Evolutionary conservation across 2,113 vertebrate genomes (phyloP), one percentile per base, ranked within the genome.

Genomic region (Melanocharis versteri): DNA sequence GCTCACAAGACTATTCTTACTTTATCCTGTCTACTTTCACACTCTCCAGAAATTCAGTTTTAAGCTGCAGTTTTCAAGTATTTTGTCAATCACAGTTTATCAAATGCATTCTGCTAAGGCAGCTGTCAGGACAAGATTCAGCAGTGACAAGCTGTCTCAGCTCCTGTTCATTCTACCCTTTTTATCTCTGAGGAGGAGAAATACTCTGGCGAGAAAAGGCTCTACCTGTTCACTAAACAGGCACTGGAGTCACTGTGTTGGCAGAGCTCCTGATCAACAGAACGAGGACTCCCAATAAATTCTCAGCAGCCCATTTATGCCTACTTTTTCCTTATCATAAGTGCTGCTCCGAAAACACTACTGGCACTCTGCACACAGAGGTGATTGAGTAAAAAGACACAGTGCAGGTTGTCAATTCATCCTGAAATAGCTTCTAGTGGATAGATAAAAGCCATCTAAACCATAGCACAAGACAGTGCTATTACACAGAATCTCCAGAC

Each of bases 31-130:
- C 93, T 94, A 71, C 84, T 96, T 96, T 57, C 5, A 37, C 73
- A 47, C 83, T 69, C 91, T 96, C 93, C 90, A 87, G 87, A 90
- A 95, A 96, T 78, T 95, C 90, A 93, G 82, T 81, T 95, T 90
- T 84, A 97, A 95, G 94, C 95, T 77, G 82, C 78, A 95, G 90
- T 95, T 97, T 97, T 97, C 95, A 95, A 96, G 95, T 93, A 82
- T 97, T 97, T 97, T 97, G 94, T 97, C 97, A 97, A 96, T 96
- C 97, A 97, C 94, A 96, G 94, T 97, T 97, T 97, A 96, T 97
- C 82, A 96, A 97, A 96, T 96, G 94, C 93, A 92, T 96, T 97
- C 96, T 97, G 95, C 83, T 93, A 90, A 96, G 93, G 94, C 96
- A 97, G 95, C 96, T 97, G 97, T 95, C 96, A 97, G 96, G 94